Conservation (phyloP, 2,113 vertebrate genomes). For the Hippocampus zosterae region DNA sequence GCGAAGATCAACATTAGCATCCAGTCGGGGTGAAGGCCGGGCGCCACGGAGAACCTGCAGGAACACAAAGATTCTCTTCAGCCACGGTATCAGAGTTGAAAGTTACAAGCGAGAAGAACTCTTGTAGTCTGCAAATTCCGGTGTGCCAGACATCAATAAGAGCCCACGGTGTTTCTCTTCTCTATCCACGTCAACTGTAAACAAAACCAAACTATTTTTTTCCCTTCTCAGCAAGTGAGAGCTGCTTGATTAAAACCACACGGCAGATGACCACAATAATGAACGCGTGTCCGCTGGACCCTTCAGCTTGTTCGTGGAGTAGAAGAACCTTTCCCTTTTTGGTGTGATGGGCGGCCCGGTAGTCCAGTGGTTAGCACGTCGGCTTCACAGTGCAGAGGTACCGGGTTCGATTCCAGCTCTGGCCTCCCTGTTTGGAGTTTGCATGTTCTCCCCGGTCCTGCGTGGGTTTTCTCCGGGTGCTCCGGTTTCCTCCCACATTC, state of each 20-base stretch:
- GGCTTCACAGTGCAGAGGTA: too few relatives aligned
- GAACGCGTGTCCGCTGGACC: background rate
- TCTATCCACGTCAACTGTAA: background rate
- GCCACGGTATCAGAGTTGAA: background rate
- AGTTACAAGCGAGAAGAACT: background rate
- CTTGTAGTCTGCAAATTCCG: background rate
- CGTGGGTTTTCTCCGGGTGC: too few relatives aligned
- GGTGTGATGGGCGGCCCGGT: too few relatives aligned
- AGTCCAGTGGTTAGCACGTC: too few relatives aligned
- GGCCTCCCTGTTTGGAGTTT: too few relatives aligned
- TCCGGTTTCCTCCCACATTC: too few relatives aligned
- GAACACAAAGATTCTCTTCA: background rate
- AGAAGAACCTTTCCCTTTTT: background rate
- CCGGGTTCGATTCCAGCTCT: too few relatives aligned
- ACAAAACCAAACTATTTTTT: background rate
- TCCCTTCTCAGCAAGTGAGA: background rate
- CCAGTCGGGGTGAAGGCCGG: slow-evolving; percentile 92
- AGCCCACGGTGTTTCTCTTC: background rate
- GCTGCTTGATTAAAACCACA: background rate
- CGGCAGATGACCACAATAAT: background rate
- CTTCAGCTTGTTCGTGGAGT: background rate
- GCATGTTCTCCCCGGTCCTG: too few relatives aligned
- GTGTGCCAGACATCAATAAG: background rate
- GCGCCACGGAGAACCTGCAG: slow-evolving; percentile 86
- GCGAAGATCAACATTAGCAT: slow-evolving; percentile 94